Conservation (phyloP, 2,888 invertebrate genomes). For the Linnaemya tessellans region DNA sequence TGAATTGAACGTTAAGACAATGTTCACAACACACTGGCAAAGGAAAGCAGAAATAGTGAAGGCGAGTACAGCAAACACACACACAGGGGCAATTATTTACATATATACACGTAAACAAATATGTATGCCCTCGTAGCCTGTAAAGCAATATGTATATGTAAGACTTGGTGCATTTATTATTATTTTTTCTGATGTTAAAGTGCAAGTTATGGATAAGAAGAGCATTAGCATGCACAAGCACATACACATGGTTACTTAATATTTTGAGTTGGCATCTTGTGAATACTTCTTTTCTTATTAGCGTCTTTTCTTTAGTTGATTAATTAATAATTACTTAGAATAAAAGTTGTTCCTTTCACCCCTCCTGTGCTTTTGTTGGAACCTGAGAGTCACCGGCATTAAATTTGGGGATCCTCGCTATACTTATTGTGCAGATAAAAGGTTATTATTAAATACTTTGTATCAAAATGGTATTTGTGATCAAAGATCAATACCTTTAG, state of each 20-base stretch:
- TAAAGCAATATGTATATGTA: background rate
- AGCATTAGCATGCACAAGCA: too few relatives aligned
- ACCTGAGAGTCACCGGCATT: too few relatives aligned
- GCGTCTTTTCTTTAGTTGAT: slow-evolving; percentile 7
- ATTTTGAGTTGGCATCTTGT: background rate
- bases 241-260: too few relatives aligned
- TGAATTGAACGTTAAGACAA: slow-evolving; percentile 64
- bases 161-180: slow-evolving; percentile 9
- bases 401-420: too few relatives aligned
- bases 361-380: too few relatives aligned
- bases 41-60: slow-evolving; percentile 23
- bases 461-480: too few relatives aligned
- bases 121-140: too few relatives aligned
- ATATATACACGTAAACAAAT: background rate
- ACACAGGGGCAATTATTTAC: background rate
- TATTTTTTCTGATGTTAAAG: background rate
- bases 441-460: too few relatives aligned
- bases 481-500: too few relatives aligned
- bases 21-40: slow-evolving; percentile 52
- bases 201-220: background rate
- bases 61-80: background rate
- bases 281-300: slow-evolving; percentile 23
- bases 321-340: too few relatives aligned
- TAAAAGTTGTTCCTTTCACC: too few relatives aligned
- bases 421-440: too few relatives aligned